Evolutionary conservation across 2,113 vertebrate species (phyloP), one percentile per base, ranked within the genome.

Genomic region (Pteronura brasiliensis): DNA sequence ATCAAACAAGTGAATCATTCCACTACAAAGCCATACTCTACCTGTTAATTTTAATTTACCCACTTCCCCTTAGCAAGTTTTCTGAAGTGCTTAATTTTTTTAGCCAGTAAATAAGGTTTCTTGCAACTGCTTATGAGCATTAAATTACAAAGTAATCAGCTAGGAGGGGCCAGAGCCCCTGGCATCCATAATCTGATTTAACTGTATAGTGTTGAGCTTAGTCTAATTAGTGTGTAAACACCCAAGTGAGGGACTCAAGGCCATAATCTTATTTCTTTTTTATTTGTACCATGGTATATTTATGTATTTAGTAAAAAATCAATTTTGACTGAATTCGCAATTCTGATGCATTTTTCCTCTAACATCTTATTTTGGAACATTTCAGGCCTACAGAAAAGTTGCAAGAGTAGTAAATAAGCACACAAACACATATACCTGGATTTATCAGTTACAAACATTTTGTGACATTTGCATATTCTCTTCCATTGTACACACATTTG

Each of bases 91-190:
- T 93, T 95, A 69, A 90, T 91, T 96, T 77, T 71, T 83, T 90
- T 94, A 76, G 49, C 23, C 81, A 55, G 29, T 36, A 84, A 95
- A 88, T 90, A 20, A 80, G 55, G 31, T 74, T 85, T 80, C 47
- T 69, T 65, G 3, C 34, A 63, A 88, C 25, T 59, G 44, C 57
- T 69, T 36, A 63, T n/a, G 86, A 57, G 14, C 4, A 10, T 76
- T 89, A 93, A 94, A 12, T 77, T 88, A 57, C 25, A 84, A 77
- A 77, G 92, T 71, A 93, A 72, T 85, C 42, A 90, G n/a, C 44
- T 71, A 65, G 36, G 90, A 91, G 29, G 91, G 7, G 23, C 8
- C 61, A 93, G 44, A 57, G 7, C 20, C 34, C 88, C 18, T 29
- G 52, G 79, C 10, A 67, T 31, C 47, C 15, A 44, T 80, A 82